These are phyloP conservation scores for Megathymus violae DNA, from an alignment of 1,140 invertebrate species.

Conservation along the genomic window DNA sequence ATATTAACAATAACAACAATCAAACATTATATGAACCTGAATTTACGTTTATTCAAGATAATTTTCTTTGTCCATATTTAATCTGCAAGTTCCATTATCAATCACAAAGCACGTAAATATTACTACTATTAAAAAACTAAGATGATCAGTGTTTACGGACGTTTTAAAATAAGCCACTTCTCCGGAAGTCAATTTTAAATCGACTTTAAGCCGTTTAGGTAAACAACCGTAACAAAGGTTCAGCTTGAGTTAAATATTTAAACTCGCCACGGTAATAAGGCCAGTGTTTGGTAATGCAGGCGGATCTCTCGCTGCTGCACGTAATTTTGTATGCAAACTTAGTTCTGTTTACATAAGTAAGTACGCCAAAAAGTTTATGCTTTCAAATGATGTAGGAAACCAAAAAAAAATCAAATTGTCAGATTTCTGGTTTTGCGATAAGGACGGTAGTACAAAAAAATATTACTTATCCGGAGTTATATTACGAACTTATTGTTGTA, in stretches of 20 bases:
- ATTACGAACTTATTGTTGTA: no score
- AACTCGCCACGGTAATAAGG: conserved; percentile 1
- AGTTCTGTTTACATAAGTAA: neutral
- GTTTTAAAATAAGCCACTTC: neutral
- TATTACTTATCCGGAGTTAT: no score
- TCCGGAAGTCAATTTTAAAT: neutral
- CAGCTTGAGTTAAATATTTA: neutral
- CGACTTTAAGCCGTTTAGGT: neutral
- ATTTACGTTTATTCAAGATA: no score
- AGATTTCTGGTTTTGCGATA: neutral
- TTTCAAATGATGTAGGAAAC: neutral
- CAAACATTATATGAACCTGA: no score
- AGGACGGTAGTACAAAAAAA: neutral
- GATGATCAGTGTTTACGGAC: no score
- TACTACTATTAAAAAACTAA: no score
- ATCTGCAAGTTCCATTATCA: no score
- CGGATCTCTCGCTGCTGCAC: neutral
- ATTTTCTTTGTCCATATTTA: no score
- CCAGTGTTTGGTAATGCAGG: neutral
- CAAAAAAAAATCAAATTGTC: neutral
- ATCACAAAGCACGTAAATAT: no score
- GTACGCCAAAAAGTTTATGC: conserved; percentile 1
- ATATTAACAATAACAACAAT: no score
- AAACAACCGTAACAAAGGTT: conserved; percentile 2
- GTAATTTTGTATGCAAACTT: conserved; percentile 6